These are phyloP conservation scores for Ictalurus furcatus DNA, from an alignment of 2,113 vertebrate genomes.

Conservation along the genomic window DNA sequence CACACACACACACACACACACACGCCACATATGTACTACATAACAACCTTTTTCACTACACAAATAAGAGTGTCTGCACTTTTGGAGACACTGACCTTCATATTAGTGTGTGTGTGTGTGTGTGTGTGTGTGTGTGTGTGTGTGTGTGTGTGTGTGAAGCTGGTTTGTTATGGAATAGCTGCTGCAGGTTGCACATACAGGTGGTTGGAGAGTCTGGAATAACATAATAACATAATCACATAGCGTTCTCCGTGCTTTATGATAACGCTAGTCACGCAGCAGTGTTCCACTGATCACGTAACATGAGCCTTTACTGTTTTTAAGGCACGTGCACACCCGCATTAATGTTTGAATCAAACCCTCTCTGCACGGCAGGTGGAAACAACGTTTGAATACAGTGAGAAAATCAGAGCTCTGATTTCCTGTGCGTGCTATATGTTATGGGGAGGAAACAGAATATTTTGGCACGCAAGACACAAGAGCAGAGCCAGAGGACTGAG, in stretches of 20 bases:
- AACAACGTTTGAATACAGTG: neutral
- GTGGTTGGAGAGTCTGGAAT: neutral
- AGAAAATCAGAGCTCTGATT: neutral
- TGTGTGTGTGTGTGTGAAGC: neutral
- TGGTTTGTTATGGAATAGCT: neutral
- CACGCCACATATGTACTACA: neutral
- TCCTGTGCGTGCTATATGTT: neutral
- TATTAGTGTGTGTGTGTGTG: neutral
- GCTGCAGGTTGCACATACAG: conserved; percentile 4
- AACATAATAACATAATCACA: conserved; percentile 8
- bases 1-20: neutral
- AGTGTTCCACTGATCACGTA: neutral
- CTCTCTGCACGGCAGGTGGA: neutral
- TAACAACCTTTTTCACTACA: neutral
- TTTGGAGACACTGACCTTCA: neutral
- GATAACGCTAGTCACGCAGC: conserved; percentile 1
- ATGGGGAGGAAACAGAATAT: neutral
- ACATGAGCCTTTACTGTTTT: conserved; percentile 16
- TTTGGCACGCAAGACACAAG: neutral
- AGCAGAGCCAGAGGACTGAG: neutral
- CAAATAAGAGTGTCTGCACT: neutral
- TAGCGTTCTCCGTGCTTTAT: neutral
- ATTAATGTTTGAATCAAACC: neutral
- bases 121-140: neutral
- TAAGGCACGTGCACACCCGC: too few relatives aligned